phyloP scores from a whole-genome alignment of 2,113 vertebrate genomes.

The Ondatra zibethicus region DNA sequence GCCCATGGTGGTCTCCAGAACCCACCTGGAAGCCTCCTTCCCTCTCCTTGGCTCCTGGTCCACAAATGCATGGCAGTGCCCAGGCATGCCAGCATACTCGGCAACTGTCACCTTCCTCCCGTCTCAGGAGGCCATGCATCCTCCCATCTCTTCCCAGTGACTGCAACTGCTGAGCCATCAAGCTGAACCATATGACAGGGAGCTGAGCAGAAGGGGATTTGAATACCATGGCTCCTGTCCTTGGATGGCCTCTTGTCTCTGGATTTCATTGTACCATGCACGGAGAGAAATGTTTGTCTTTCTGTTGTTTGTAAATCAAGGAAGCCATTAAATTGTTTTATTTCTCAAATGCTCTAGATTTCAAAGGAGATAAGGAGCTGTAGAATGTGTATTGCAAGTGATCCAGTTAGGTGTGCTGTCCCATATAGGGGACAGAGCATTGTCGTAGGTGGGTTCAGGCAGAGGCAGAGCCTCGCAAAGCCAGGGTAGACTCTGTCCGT shows the following conservation, averaged over 20 bases:
- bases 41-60: neutral
- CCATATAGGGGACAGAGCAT: neutral
- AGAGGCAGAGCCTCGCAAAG: neutral
- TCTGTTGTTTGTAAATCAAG: neutral
- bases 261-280: neutral
- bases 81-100: fast-evolving
- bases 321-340: slow-evolving; percentile 66
- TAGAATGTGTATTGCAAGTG: neutral
- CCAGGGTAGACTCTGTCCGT: neutral
- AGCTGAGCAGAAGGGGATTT: neutral
- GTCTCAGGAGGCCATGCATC: neutral
- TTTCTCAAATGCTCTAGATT: slow-evolving; percentile 16
- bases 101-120: neutral
- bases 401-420: neutral
- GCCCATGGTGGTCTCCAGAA: neutral
- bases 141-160: neutral
- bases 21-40: neutral
- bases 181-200: neutral
- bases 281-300: neutral
- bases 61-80: fast-evolving
- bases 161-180: neutral
- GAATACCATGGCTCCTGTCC: neutral
- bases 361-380: neutral
- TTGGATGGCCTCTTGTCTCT: neutral
- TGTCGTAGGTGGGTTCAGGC: neutral